phyloP scores from a whole-genome alignment of 2,113 vertebrate species.

The Zapus hudsonius region DNA sequence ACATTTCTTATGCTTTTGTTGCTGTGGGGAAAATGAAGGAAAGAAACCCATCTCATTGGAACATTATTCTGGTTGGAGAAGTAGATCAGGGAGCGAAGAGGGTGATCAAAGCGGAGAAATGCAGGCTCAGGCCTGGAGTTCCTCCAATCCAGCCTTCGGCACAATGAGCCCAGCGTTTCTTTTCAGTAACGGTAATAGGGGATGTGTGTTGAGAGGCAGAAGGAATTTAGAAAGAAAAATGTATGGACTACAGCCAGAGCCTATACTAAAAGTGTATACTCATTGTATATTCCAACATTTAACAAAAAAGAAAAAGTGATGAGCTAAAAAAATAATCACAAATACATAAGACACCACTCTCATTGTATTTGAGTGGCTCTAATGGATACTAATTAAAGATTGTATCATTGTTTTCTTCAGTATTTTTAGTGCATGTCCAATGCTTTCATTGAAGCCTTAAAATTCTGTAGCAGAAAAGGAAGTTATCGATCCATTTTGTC shows the following conservation, averaged over 20 bases:
- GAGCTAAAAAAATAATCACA: conserved; percentile 15
- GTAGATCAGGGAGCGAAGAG: background rate
- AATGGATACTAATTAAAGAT: background rate
- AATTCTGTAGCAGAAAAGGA: conserved; percentile 22
- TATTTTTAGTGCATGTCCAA: background rate
- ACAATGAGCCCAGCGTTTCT: background rate
- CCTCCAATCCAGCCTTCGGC: background rate
- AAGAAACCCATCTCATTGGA: background rate
- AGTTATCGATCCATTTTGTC: background rate
- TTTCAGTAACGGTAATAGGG: too few relatives aligned
- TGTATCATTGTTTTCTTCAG: background rate
- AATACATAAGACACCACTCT: background rate
- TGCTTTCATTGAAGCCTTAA: background rate
- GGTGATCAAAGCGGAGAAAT: background rate
- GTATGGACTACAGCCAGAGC: background rate
- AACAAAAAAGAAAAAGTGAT: background rate
- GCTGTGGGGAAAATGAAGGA: background rate
- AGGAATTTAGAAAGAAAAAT: background rate
- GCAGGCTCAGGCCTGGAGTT: background rate
- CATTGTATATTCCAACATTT: background rate
- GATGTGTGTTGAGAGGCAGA: background rate
- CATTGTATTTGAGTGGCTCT: background rate
- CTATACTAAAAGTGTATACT: background rate
- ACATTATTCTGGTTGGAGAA: background rate
- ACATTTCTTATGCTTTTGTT: background rate